Base-by-base conservation (phyloP, 2,113 vertebrate species). In the Arvicanthis niloticus region DNA sequence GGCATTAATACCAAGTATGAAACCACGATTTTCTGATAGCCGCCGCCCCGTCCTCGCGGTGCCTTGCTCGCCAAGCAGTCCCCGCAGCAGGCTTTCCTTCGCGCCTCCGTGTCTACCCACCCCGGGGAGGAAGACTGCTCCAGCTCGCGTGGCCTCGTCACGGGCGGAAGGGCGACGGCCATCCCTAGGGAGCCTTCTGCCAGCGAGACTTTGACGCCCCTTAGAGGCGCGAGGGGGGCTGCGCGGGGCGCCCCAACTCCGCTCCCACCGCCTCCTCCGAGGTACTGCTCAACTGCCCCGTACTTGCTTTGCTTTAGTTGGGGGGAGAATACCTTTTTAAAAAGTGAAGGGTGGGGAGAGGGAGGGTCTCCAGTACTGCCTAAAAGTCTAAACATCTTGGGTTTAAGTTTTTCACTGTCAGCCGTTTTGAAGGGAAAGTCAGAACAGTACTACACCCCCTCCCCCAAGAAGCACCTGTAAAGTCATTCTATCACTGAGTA, bases 1-100 rank as follows among this genome's bases (percentile, higher is more conserved):
- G 99, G 99, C 98, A 99, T 99, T 99, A 99, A 99, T 99, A 99
- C 99, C 99, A 99, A 99, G 99, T 99, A 99, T 99, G 99, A 99
- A 99, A 99, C 99, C 98, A 99, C 99, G 98, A 99, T 99, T 99
- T 99, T 99, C 99, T 99, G 99, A 99, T 99, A 99, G 98, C 98
- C 98, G 98, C 99, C 99, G 98, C 99, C 98, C 99, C 98, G 98
- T 99, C 99, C 99, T 99, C 99, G 99, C 99, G 99, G 99, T 99
- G 99, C 99, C 99, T 99, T 99, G 98, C 99, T 98, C 98, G 98
- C 98, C 98, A 97, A 98, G 98, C 98, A 97, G 98, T 98, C 98
- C 98, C 97, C 98, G 98, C 86, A 99, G 99, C 99, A 99, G 99
- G 98, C 99, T 99, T 99, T 98, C 98, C 98, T 98, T 98, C 98